Percentiles rank a stretch among this genome's conserved stretches.
These are phyloP conservation scores for Palloptera scutellata DNA, from an alignment of 2,888 invertebrate genomes.

Conservation along the genomic window DNA sequence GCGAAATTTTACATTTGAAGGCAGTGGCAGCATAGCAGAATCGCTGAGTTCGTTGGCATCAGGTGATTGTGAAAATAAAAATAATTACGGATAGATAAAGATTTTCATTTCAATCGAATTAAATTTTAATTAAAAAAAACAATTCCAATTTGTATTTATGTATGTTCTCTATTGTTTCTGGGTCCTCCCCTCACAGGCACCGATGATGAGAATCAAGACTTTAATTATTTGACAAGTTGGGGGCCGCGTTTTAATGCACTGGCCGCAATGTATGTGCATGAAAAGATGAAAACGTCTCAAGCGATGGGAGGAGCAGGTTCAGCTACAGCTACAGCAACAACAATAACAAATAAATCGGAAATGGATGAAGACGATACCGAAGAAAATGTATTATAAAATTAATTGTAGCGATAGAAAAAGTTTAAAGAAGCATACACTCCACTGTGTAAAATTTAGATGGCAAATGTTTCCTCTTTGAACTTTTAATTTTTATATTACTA, in stretches of 20 bases:
- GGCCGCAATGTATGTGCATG: slow-evolving; percentile 87
- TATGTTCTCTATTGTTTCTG: slow-evolving; percentile 12
- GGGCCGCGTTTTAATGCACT: slow-evolving; percentile 96
- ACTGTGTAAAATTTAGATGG: background rate
- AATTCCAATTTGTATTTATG: slow-evolving; percentile 18
- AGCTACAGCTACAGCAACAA: slow-evolving; percentile 18
- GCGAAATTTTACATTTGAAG: slow-evolving; percentile 98
- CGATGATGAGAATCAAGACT: slow-evolving; percentile 95
- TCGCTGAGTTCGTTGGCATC: slow-evolving; percentile 95
- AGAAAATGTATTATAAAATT: slow-evolving; percentile 42
- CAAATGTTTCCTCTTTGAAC: background rate
- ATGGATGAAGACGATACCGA: slow-evolving; percentile 22
- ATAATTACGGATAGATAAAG: too few species aligned
- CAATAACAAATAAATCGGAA: slow-evolving; percentile 28
- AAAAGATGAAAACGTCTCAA: slow-evolving; percentile 25
- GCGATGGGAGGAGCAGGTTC: background rate
- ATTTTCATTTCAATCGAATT: too few species aligned
- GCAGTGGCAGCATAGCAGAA: slow-evolving; percentile 96
- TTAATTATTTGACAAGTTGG: slow-evolving; percentile 96
- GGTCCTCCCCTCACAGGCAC: slow-evolving; percentile 70
- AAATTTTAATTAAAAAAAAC: background rate
- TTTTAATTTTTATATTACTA: slow-evolving; percentile 9
- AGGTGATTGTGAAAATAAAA: slow-evolving; percentile 68
- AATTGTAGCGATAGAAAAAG: slow-evolving; percentile 19
- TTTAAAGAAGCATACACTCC: slow-evolving; percentile 16